These are phyloP conservation scores for Coracopsis vasa DNA, from an alignment of 2,113 vertebrate species.

Conservation along the genomic window DNA sequence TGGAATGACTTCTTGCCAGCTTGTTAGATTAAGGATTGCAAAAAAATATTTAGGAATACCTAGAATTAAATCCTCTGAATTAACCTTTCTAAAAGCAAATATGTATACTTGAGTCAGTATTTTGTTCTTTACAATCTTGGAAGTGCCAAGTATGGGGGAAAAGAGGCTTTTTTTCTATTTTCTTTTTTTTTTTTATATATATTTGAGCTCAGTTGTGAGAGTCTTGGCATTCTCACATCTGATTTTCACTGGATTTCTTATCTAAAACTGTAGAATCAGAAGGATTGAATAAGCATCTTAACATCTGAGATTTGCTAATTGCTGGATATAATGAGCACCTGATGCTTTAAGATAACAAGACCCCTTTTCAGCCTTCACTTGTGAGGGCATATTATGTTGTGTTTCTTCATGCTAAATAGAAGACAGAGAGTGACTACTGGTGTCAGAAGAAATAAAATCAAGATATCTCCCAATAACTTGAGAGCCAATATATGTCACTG, in stretches of 20 bases:
- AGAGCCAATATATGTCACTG: conserved; percentile 25
- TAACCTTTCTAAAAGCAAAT: not conserved
- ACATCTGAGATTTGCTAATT: conserved; percentile 8
- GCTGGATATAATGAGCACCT: not conserved
- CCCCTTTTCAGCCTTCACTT: not conserved
- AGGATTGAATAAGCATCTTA: not conserved
- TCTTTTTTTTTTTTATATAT: not conserved
- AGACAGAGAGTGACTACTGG: not conserved
- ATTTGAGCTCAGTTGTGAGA: not conserved
- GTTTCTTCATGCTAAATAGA: not conserved
- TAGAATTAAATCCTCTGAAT: not conserved
- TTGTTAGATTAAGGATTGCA: not conserved
- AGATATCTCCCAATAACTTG: conserved; percentile 21
- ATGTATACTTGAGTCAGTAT: not conserved
- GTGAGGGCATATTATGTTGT: not conserved
- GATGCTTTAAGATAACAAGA: not conserved
- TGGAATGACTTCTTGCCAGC: not conserved
- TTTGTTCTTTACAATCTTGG: not conserved
- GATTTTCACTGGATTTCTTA: not conserved
- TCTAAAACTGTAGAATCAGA: not conserved
- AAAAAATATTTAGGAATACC: not conserved
- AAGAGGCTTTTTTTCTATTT: not conserved
- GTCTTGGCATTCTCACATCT: not conserved
- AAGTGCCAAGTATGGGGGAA: not conserved
- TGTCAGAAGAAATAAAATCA: conserved; percentile 51